phyloP scores from a whole-genome alignment of 2,797 vertebrate genomes.

The Poecilia gillii region DNA sequence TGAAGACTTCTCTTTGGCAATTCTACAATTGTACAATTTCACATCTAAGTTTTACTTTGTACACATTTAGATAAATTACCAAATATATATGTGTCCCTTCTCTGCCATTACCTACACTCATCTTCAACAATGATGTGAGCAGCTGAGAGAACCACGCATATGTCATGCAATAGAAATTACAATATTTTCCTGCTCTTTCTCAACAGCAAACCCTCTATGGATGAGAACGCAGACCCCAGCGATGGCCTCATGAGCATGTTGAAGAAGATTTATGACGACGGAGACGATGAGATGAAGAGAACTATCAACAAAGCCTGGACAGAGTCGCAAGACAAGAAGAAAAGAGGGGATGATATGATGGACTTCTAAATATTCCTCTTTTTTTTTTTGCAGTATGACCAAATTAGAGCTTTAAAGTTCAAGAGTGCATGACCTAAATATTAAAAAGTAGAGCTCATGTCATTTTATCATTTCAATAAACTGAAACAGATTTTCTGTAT shows the following conservation, averaged over 20 bases:
- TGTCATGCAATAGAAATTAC: not conserved
- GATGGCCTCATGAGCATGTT: constrained; percentile 96
- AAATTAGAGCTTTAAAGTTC: constrained; percentile 13
- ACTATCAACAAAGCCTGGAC: constrained; percentile 98
- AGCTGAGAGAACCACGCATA: not conserved
- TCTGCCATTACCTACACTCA: not conserved
- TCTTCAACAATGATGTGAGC: not conserved
- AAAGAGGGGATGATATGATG: constrained; percentile 87
- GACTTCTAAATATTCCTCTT: constrained; percentile 80
- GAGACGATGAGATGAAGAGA: constrained; percentile 98
- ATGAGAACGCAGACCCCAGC: constrained; percentile 88
- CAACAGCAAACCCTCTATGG: constrained; percentile 75
- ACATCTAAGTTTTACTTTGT: not conserved
- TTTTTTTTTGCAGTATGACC: constrained; percentile 18
- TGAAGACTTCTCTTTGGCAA: not conserved
- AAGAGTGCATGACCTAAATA: constrained; percentile 32
- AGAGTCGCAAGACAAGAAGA: constrained; percentile 96
- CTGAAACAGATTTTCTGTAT: not conserved
- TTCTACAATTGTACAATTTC: not conserved
- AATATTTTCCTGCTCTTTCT: not conserved
- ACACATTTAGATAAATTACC: not conserved
- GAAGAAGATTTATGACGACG: constrained; percentile 96
- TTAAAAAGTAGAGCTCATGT: constrained; percentile 19
- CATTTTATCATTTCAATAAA: not conserved
- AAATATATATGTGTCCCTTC: not conserved